phyloP scores from a whole-genome alignment of 2,113 vertebrate genomes.

The Sula dactylatra region DNA sequence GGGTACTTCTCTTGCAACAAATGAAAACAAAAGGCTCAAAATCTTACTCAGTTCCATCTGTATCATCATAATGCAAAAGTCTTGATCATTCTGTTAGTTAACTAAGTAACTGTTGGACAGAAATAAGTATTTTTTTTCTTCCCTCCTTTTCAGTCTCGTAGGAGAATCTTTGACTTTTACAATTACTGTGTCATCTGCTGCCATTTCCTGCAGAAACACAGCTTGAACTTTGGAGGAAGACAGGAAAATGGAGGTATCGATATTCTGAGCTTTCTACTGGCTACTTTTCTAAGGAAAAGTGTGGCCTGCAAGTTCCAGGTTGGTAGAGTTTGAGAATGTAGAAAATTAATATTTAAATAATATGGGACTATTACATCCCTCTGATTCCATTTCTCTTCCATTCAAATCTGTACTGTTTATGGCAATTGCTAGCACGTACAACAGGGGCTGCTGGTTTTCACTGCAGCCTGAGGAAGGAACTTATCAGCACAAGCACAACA shows the following conservation, averaged over 20 bases:
- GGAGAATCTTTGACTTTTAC: background rate
- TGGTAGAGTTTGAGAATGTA: background rate
- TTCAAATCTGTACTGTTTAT: background rate
- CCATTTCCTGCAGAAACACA: constrained; percentile 33
- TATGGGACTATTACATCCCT: background rate
- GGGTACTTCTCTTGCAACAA: background rate
- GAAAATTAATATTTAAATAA: background rate
- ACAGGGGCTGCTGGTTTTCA: background rate
- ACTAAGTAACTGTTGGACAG: background rate
- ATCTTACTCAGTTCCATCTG: background rate
- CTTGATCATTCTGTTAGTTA: background rate
- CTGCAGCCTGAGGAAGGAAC: background rate
- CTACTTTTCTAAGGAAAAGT: background rate
- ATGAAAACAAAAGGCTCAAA: background rate
- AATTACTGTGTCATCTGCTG: constrained; percentile 15
- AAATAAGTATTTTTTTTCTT: background rate
- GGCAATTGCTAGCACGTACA: background rate
- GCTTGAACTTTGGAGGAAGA: background rate
- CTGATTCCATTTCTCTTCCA: background rate
- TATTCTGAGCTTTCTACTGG: background rate
- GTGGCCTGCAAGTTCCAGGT: background rate
- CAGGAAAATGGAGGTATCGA: background rate
- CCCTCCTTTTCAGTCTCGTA: background rate
- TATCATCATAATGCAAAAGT: background rate
- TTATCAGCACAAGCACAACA: background rate